Evolutionary conservation across 2,113 vertebrate species (phyloP).

Genomic region (Myotis yumanensis): DNA sequence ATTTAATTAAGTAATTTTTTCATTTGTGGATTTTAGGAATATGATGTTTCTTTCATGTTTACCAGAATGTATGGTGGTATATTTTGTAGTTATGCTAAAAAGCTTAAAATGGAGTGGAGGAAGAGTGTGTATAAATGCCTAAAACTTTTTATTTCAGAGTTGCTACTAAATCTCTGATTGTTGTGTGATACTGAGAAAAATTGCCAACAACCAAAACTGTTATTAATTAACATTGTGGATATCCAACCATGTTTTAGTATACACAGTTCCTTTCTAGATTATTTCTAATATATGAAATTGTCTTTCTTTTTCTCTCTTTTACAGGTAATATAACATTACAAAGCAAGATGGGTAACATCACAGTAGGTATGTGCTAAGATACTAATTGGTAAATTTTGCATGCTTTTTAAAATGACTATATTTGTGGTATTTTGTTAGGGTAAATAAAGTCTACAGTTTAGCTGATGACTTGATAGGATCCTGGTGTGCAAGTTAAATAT

Average conservation of each 20-base stretch:
- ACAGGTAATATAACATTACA: conserved; percentile 83
- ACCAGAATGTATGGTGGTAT: not conserved
- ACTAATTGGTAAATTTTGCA: not conserved
- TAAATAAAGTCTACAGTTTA: conserved; percentile 22
- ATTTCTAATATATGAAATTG: not conserved
- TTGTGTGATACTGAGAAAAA: conserved; percentile 24
- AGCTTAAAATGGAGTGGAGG: not conserved
- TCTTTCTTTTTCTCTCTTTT: conserved; percentile 53
- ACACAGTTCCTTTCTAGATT: conserved; percentile 31
- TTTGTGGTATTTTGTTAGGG: not conserved
- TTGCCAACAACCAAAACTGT: not conserved
- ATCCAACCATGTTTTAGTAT: not conserved
- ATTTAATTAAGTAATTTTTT: not conserved
- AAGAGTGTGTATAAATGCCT: not conserved
- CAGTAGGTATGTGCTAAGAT: conserved; percentile 82
- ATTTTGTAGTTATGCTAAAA: conserved; percentile 29
- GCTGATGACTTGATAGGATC: not conserved
- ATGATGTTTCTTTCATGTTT: not conserved
- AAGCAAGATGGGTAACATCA: conserved; percentile 83
- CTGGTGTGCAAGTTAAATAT: not conserved
- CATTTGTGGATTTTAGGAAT: not conserved
- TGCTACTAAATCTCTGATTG: conserved; percentile 5
- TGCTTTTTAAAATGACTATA: not conserved
- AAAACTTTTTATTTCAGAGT: conserved; percentile 41
- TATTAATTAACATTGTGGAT: not conserved